Evolutionary conservation across 2,797 vertebrate species (phyloP), one percentile per base, ranked within the genome.

Genomic region (Muscicapa striata): DNA sequence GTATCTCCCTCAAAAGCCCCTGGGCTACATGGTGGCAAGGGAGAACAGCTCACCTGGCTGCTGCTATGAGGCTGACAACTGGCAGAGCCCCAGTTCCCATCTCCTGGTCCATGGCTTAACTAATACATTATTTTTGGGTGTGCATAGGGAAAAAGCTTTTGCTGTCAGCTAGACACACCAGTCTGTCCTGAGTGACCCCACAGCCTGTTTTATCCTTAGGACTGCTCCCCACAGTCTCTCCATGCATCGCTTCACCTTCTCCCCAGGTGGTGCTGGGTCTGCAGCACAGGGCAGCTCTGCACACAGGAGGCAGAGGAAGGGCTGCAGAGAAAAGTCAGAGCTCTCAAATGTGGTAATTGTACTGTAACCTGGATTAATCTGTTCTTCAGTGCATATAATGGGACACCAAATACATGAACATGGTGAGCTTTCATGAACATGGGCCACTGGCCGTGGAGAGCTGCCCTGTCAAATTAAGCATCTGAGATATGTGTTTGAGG

Each of bases 181-280:
- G 4, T 63, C 36, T 82, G 32, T 40, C 34, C n/a, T 55, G 38
- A 16, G 43, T 52, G n/a, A 55, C 32, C 5, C 13, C 29, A 22
- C 4, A 13, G 57, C 17, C 13, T 73, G 20, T 72, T 80, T 62
- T 40, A 22, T 41, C 77, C 48, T 67, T 27, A 11, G 49, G 48
- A 30, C 20, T 77, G 30, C 40, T 58, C 61, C 69, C 36, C 43
- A 23, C 18, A 4, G 9, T 41, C 29, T 58, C 32, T 34, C 34
- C 0, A 0, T 77, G 30, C 24, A 10, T 84, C 0, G 0, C 54
- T 57, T 94, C 34, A 13, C 48, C 30, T 59, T 79, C 40, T 55
- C 12, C 40, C 2, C 6, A 5, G 22, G 45, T 6, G 5, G 5
- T 4, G 26, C 40, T 59, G 17, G 18, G 26, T 34, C 32, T 66